These are phyloP conservation scores for Anisognathus igniventris DNA, from an alignment of 2,797 vertebrate species.

Conservation along the genomic window DNA sequence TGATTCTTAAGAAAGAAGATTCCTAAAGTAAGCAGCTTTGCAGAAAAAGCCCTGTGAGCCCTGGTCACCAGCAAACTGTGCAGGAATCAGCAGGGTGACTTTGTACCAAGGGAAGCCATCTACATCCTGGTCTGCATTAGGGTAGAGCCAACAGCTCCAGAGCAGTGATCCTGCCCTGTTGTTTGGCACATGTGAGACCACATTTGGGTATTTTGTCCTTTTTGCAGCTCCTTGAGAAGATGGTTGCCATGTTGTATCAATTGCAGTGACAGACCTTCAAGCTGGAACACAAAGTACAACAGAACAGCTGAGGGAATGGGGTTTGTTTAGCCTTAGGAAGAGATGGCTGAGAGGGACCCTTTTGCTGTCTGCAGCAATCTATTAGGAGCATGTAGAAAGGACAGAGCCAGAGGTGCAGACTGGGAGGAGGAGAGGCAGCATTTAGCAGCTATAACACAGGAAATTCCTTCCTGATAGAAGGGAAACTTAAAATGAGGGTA, in stretches of 20 bases:
- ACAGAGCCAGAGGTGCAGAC: neutral
- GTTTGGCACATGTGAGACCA: neutral
- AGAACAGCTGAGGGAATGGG: neutral
- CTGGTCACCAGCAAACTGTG: neutral
- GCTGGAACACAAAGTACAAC: neutral
- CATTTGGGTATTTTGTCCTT: neutral
- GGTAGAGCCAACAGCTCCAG: neutral
- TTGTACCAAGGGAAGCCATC: neutral
- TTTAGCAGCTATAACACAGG: neutral
- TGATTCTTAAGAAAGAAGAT: neutral
- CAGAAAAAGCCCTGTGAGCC: neutral
- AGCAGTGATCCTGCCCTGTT: neutral
- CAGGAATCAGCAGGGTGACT: neutral
- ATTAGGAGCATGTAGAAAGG: neutral
- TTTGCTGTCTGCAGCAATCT: neutral
- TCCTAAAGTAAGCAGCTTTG: neutral
- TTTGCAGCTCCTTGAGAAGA: neutral
- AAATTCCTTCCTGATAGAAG: neutral
- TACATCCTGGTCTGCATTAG: neutral
- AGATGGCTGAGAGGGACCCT: accelerated
- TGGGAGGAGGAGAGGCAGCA: neutral
- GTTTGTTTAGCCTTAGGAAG: neutral
- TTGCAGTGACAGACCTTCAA: neutral
- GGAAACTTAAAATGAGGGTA: neutral
- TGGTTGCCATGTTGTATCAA: neutral